These are phyloP conservation scores for Crotalus horridus DNA, from an alignment of 2,113 vertebrate species.

Conservation along the genomic window DNA sequence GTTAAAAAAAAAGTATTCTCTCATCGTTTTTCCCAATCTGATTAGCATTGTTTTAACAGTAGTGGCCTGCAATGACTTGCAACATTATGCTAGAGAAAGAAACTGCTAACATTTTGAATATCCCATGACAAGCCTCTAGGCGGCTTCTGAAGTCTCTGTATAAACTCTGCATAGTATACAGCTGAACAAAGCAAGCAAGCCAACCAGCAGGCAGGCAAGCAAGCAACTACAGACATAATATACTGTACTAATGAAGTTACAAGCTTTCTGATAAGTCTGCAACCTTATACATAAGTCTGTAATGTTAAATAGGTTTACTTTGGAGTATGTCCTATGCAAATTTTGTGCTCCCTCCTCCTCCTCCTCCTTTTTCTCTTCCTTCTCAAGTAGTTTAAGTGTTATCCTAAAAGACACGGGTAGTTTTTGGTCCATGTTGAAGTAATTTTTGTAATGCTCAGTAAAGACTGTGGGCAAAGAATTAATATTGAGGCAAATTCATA, in stretches of 20 bases:
- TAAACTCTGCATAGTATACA: neutral
- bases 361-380: neutral
- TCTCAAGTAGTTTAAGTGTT: neutral
- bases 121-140: neutral
- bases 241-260: neutral
- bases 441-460: neutral
- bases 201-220: neutral
- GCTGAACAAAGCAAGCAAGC: neutral
- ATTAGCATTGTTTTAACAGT: neutral
- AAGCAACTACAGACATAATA: neutral
- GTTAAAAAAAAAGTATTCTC: neutral
- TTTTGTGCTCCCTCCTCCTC: neutral
- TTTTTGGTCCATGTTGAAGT: neutral
- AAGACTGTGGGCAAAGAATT: neutral
- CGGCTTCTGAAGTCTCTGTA: neutral
- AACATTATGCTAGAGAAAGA: neutral
- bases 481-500: neutral
- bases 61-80: neutral
- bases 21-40: neutral
- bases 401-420: neutral
- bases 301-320: neutral
- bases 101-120: neutral
- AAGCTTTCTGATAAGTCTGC: neutral
- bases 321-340: neutral
- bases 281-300: neutral